Evolutionary conservation across 2,797 vertebrate genomes (phyloP).

Genomic region (Enteromius thamalakanensis): DNA sequence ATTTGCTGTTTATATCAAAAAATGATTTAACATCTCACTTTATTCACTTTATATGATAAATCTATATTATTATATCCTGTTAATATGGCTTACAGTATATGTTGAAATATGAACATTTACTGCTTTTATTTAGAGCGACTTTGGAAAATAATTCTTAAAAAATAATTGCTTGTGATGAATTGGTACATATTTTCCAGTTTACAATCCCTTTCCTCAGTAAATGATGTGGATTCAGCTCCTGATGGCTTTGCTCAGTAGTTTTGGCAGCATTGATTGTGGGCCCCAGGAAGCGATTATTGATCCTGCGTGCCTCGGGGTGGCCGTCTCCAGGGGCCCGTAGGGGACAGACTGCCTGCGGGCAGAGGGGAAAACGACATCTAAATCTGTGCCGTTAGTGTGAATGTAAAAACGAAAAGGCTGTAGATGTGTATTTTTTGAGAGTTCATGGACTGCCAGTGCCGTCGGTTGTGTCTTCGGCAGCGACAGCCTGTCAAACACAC

Average conservation of each 20-base stretch:
- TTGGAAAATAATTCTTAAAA: no score
- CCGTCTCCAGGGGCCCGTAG: constrained; percentile 63
- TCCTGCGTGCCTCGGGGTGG: constrained; percentile 71
- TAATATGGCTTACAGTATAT: not conserved
- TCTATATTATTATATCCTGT: not conserved
- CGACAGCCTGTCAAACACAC: constrained; percentile 12
- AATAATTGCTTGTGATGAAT: no score
- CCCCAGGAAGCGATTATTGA: constrained; percentile 70
- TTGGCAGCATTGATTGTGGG: constrained; percentile 55
- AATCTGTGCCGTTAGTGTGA: constrained; percentile 44
- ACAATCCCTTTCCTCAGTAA: not conserved
- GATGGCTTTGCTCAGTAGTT: constrained; percentile 25
- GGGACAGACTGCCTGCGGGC: constrained; percentile 73
- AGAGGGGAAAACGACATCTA: constrained; percentile 47
- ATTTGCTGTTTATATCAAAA: not conserved
- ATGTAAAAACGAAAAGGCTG: not conserved
- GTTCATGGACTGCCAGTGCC: not conserved
- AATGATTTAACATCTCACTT: not conserved
- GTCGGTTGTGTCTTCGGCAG: not conserved
- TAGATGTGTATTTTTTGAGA: not conserved
- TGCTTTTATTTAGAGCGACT: no score
- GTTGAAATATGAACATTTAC: not conserved
- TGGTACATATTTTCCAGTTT: not conserved
- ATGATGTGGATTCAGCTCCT: constrained; percentile 27
- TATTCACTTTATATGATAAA: not conserved